These are phyloP conservation scores for Megaceryle torquata DNA, from an alignment of 2,113 vertebrate species.

Conservation along the genomic window DNA sequence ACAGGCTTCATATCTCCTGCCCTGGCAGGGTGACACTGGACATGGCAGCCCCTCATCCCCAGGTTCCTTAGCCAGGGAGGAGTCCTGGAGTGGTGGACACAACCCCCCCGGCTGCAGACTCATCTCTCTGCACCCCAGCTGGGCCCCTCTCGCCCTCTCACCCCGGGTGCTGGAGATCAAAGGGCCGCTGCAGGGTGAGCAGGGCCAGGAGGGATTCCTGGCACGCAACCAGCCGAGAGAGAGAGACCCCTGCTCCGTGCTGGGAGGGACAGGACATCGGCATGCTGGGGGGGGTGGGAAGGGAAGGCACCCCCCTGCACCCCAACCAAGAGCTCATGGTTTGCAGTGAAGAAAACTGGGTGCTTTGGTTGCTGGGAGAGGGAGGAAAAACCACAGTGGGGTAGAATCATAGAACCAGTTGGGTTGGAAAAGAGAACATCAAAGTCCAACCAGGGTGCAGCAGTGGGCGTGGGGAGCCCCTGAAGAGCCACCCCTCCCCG, in stretches of 20 bases:
- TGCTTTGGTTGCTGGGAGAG: not conserved
- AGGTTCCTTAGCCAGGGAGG: not conserved
- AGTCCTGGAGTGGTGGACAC: not conserved
- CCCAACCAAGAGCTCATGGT: not conserved
- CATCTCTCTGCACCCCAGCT: not conserved
- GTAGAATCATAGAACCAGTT: too few relatives aligned
- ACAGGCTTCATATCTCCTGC: accelerated
- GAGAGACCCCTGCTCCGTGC: not conserved
- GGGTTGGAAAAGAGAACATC: too few relatives aligned
- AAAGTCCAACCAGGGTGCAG: not conserved
- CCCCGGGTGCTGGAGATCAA: not conserved
- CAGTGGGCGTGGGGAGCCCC: not conserved
- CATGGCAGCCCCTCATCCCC: not conserved
- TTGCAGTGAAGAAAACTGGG: not conserved
- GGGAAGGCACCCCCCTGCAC: not conserved
- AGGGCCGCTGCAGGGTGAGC: not conserved
- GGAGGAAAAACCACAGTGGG: not conserved
- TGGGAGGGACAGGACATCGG: not conserved
- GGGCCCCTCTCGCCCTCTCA: not conserved
- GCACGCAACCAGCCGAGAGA: not conserved
- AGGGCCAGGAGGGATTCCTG: not conserved
- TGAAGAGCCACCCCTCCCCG: not conserved
- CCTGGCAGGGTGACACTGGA: not conserved
- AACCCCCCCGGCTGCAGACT: not conserved
- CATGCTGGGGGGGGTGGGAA: not conserved